Evolutionary conservation across 2,888 invertebrate species (phyloP), one percentile per base, ranked within the genome.

Genomic region (Ernsta delagoae): DNA sequence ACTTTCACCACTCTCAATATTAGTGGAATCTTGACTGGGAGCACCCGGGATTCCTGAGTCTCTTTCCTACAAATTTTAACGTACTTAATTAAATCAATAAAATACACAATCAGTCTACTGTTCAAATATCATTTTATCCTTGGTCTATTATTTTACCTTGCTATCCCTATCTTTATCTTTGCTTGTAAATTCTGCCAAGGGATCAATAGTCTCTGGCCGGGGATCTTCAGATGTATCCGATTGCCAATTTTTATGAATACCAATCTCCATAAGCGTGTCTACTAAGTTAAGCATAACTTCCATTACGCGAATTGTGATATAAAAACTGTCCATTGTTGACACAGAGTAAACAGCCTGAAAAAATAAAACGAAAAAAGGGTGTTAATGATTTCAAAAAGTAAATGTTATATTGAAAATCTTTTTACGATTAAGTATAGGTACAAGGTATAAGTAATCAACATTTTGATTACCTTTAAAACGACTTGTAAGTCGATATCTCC

Each of bases 211-310:
- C 7, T 86, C 87, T 0, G 85, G 87, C 57, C 80, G 83, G 3
- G 77, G 72, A 4, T 94, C 94, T 71, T 95, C 95, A 2, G 76
- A 70, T 24, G 77, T 78, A 68, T 80, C 82, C 2, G 77, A 82
- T 68, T 89, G 86, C 90, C 93, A 93, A 75, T 88, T 90, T 78
- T 96, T 97, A 72, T 97, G 90, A 0, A 98, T 96, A 0, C 98
- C 98, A 86, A 99, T 96, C 79, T 99, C 98, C 90, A 99, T 95
- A 1, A 99, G 89, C 0, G 98, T 95, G 82, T 99, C 99, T 5
- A 99, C 95, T 66, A 99, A 94, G 85, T 98, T 99, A 16, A 99
- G 89, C 79, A 99, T 97, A 1, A 98, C 97, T 88, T 99, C 99
- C 86, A 98, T 97, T 3, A 99, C 97, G 34, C 98, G 95, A 31